phyloP scores from a whole-genome alignment of 2,888 invertebrate species.

The Macrophya alboannulata region DNA sequence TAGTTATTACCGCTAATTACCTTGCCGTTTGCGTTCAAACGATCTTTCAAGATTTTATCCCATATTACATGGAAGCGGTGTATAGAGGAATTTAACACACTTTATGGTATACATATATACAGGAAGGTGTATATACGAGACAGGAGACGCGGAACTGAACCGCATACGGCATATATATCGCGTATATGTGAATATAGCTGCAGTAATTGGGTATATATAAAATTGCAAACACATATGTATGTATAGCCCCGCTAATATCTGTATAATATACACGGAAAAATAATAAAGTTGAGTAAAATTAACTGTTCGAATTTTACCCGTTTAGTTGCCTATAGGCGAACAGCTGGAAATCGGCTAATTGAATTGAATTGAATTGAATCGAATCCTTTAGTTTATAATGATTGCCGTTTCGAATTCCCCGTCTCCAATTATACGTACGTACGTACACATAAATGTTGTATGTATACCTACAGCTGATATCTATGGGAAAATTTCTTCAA shows the following conservation, averaged over 20 bases:
- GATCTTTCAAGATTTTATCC: neutral
- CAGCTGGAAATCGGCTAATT: conserved; percentile 15
- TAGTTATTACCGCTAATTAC: conserved; percentile 37
- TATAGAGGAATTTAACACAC: neutral
- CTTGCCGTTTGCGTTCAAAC: neutral
- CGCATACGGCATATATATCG: neutral
- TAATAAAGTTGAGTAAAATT: neutral
- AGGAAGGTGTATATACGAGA: neutral
- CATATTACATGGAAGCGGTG: neutral
- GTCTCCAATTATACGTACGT: neutral
- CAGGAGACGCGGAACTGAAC: conserved; percentile 36
- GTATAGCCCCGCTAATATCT: too few relatives aligned
- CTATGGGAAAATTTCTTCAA: neutral
- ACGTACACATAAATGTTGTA: too few relatives aligned
- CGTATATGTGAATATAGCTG: neutral
- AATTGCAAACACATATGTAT: neutral
- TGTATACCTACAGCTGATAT: too few relatives aligned
- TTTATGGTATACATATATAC: neutral
- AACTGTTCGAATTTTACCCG: conserved; percentile 1
- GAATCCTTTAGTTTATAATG: neutral
- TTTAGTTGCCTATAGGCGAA: neutral
- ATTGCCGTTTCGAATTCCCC: neutral
- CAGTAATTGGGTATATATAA: conserved; percentile 20
- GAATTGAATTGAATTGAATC: conserved; percentile 4
- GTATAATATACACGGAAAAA: neutral